Evolutionary conservation across 2,888 invertebrate genomes (phyloP).

Genomic region (Tachina fera): DNA sequence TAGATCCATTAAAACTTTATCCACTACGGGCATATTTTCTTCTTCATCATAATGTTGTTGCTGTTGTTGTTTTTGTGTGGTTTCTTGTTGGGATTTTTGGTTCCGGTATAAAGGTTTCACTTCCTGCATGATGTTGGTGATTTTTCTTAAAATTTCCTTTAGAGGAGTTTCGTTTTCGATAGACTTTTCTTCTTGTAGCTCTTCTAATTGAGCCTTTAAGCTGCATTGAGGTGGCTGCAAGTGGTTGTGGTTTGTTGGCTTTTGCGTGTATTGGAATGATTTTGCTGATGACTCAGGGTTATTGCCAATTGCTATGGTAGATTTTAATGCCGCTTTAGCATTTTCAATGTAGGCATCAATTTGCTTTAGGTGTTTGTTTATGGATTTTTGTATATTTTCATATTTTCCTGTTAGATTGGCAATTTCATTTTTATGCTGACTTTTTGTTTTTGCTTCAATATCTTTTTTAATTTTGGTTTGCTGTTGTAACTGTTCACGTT

Average conservation of each 20-base stretch:
- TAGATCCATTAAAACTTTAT: slow-evolving; percentile 62
- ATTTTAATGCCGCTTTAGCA: slow-evolving; percentile 79
- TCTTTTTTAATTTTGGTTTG: slow-evolving; percentile 65
- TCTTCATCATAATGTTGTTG: slow-evolving; percentile 47
- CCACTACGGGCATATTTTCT: slow-evolving; percentile 61
- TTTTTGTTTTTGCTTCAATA: slow-evolving; percentile 71
- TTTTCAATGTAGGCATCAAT: slow-evolving; percentile 82
- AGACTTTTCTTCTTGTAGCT: slow-evolving; percentile 23
- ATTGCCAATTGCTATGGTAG: slow-evolving; percentile 41
- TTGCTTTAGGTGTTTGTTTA: slow-evolving; percentile 80
- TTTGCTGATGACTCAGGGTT: slow-evolving; percentile 22
- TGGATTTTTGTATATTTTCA: slow-evolving; percentile 81
- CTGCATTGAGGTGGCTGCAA: not conserved
- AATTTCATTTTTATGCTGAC: slow-evolving; percentile 75
- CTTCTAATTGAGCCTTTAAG: slow-evolving; percentile 14
- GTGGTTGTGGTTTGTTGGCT: not conserved
- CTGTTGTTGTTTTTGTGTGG: slow-evolving; percentile 66
- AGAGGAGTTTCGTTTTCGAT: slow-evolving; percentile 52
- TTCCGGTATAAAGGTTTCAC: slow-evolving; percentile 54
- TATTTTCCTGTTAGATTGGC: slow-evolving; percentile 79
- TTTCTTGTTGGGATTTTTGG: slow-evolving; percentile 6
- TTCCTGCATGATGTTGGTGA: slow-evolving; percentile 63
- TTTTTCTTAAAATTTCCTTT: slow-evolving; percentile 67
- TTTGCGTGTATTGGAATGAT: not conserved
- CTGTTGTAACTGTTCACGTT: slow-evolving; percentile 41